phyloP scores from a whole-genome alignment of 2,113 vertebrate species.

The Rhinogobius similis region DNA sequence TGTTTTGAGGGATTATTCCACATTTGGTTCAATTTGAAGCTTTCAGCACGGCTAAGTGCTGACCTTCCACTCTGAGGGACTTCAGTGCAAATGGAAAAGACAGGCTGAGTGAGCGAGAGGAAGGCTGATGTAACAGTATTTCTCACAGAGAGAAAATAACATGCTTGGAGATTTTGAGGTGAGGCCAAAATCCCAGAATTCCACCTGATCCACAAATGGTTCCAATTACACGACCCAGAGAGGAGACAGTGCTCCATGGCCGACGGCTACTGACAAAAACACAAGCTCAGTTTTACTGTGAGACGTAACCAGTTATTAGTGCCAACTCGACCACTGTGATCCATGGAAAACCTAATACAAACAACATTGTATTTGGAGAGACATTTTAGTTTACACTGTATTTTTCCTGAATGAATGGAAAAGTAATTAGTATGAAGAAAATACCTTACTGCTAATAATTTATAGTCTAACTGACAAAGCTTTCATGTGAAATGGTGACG shows the following conservation, averaged over 20 bases:
- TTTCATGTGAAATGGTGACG: neutral
- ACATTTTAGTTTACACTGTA: neutral
- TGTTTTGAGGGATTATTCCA: slow-evolving; percentile 62
- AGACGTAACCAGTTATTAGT: slow-evolving; percentile 54
- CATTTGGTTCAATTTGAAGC: slow-evolving; percentile 43
- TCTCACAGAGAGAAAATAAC: slow-evolving; percentile 69
- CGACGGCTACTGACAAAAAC: slow-evolving; percentile 63
- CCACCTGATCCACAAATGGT: slow-evolving; percentile 90
- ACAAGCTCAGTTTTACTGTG: slow-evolving; percentile 43
- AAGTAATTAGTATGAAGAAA: neutral
- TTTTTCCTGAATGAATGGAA: neutral
- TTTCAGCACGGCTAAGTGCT: slow-evolving; percentile 29
- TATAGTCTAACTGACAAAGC: neutral
- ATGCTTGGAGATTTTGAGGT: slow-evolving; percentile 82
- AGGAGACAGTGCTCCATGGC: slow-evolving; percentile 73
- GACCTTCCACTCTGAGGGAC: slow-evolving; percentile 59
- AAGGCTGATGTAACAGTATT: slow-evolving; percentile 87
- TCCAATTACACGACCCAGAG: slow-evolving; percentile 87
- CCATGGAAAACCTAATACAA: slow-evolving; percentile 9
- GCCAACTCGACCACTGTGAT: slow-evolving; percentile 17
- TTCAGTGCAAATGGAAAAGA: slow-evolving; percentile 57
- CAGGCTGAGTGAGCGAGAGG: slow-evolving; percentile 23
- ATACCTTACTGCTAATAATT: neutral
- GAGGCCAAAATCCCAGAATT: slow-evolving; percentile 87
- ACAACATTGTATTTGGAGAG: slow-evolving; percentile 11